Conservation (phyloP, 2,888 invertebrate species). For the Lasioglossum malachurum region DNA sequence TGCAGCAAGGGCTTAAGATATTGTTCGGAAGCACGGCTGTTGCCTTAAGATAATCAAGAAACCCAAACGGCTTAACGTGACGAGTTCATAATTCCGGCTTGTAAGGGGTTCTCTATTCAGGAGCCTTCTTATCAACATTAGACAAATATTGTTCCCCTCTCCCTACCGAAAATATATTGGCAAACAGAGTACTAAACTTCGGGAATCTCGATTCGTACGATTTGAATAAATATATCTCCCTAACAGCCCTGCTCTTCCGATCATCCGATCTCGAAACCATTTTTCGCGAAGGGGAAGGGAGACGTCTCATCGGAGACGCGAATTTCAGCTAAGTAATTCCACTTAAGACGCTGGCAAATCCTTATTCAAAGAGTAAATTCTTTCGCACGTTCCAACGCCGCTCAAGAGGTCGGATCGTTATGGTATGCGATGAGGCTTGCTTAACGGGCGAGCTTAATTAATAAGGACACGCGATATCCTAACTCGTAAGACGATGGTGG, state of each 20-base stretch:
- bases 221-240: background rate
- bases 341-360: constrained; percentile 45
- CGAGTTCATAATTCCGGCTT: constrained; percentile 74
- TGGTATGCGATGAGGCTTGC: constrained; percentile 82
- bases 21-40: constrained; percentile 80
- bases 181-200: background rate
- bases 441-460: constrained; percentile 84
- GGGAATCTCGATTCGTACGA: background rate
- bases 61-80: constrained; percentile 77
- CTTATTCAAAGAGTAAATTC: constrained; percentile 62
- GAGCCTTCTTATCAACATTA: background rate
- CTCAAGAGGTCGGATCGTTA: constrained; percentile 79
- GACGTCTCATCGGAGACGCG: constrained; percentile 1
- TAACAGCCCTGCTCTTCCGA: background rate
- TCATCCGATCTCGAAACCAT: background rate
- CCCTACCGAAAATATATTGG: background rate
- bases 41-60: constrained; percentile 82
- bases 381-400: constrained; percentile 68
- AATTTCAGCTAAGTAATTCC: constrained; percentile 55
- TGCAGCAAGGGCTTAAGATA: constrained; percentile 77
- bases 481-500: constrained; percentile 78
- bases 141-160: background rate
- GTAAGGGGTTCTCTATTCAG: constrained; percentile 19
- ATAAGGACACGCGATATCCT: constrained; percentile 85
- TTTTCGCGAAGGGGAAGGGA: background rate